Evolutionary conservation across 2,888 invertebrate genomes (phyloP).

Genomic region (Lasioglossum morio): DNA sequence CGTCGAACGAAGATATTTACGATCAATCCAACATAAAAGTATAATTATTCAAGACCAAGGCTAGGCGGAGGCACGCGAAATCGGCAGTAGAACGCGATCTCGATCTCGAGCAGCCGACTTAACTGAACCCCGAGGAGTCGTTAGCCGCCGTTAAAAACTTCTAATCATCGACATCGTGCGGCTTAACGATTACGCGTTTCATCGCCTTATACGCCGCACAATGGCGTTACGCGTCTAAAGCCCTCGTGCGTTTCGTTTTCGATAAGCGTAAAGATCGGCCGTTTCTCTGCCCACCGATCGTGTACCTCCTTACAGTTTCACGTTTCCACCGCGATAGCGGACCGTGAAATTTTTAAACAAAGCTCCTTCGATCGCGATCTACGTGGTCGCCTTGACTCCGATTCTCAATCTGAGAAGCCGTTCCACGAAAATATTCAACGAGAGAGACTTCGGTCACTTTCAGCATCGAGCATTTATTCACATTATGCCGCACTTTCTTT

Average conservation of each 20-base stretch:
- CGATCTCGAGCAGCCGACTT: background rate
- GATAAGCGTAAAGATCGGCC: background rate
- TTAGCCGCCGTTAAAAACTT: constrained; percentile 27
- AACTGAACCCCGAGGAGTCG: background rate
- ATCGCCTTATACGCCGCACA: constrained; percentile 13
- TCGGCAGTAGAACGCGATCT: constrained; percentile 1
- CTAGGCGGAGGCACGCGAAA: background rate
- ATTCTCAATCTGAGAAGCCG: background rate
- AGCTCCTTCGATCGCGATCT: background rate
- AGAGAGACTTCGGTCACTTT: background rate
- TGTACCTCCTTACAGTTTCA: constrained; percentile 37
- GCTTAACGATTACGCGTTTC: constrained; percentile 33
- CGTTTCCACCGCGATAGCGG: constrained; percentile 42
- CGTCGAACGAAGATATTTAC: constrained; percentile 15
- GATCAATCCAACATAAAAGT: background rate
- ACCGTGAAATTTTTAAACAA: constrained; percentile 43
- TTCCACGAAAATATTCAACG: background rate
- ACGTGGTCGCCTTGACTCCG: background rate
- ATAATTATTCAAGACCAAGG: background rate
- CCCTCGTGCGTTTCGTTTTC: constrained; percentile 11
- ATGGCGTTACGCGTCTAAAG: background rate
- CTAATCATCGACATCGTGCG: constrained; percentile 31
- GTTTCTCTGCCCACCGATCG: constrained; percentile 18
- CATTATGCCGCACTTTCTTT: background rate
- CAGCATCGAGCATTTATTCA: background rate